Base-by-base conservation (phyloP, 2,113 vertebrate species). In the Scortum barcoo region DNA sequence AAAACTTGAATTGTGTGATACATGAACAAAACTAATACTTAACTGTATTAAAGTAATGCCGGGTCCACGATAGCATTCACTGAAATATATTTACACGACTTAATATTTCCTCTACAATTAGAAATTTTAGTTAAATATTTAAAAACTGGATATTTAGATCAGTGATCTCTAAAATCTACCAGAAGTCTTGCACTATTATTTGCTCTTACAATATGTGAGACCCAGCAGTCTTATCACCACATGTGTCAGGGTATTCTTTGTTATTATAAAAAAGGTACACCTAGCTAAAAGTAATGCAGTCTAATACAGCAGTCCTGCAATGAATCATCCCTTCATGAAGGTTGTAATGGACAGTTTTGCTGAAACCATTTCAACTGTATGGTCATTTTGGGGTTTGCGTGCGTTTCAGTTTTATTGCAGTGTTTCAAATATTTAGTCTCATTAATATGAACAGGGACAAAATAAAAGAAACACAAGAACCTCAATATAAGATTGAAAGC, bases 91-190 rank as follows among this genome's bases (percentile, higher is more conserved):
- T 36, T 76, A 76, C 53, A 85, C 17, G 33, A 0, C 11, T 62
- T 33, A 38, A 48, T n/a, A 65, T 67, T 46, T 61, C 0, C 1
- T 44, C 66, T 24, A 75, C 7, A 57, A 60, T 67, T 50, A 65
- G 7, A 60, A 42, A 57, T 42, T 26, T 22, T 28, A 61, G 44
- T 74, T 81, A 28, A 78, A 78, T 70, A 76, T 30, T n/a, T 67
- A 57, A 83, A 81, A 51, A 44, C 17, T 40, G 22, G 65, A 80
- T 79, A 56, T 72, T 38, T 76, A 60, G 17, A 40, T 76, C 13
- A 66, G 51, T 60, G 19, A 54, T 51, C 20, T 44, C 36, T 28
- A 1, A 69, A 78, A 65, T 70, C 60, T 67, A 60, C 30, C 61
- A 68, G 53, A 67, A 68, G 67, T 80, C 38, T 38, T 61, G 73